Base-by-base conservation (phyloP, 1,140 invertebrate species). In the Rhagoletis zephyria region DNA sequence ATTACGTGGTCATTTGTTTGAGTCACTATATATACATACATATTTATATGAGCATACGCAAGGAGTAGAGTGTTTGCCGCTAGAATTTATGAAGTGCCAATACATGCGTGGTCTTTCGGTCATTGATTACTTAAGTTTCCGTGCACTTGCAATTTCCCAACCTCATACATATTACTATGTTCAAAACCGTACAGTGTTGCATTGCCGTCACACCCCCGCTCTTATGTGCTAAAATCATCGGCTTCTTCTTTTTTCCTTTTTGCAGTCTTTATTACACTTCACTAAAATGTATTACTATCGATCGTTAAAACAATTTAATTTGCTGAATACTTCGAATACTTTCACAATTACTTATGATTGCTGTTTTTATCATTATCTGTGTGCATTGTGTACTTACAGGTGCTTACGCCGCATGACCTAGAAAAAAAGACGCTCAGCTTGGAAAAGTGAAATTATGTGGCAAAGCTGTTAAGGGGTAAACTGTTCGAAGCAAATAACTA, bases 231-330 rank as follows among this genome's bases (percentile, higher is more conserved):
- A 56, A 56, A 56, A 56, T 56, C 2, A 2, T 56, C 51, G 10
- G 2, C 1, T 5, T 56, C 51, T 56, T 56, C 51, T 56, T 56
- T 30, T 14, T 45, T 77, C 4, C 48, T 81, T 19, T 7, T 10
- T 81, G 42, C 9, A 10, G 16, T 81, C 19, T 56, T 0, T n/a
- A 51, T 16, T 10, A 6, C 48, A 30, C n/a, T 74, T 42, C 45
- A 48, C 70, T 74, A n/a, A 48, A 74, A 74, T 74, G 30, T 74
- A 74, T 74, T 74, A 74, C 48, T 74, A 74, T 74, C 70, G 70
- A 74, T 74, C 70, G 70, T 48, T 48, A 45, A 81, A 81, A 56
- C 48, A 81, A 81, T 81, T 81, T 12, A n/a, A 1, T 56, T 51
- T 56, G n/a, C 74, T 51, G 48, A 12, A 81, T 81, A 40, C 30